Evolutionary conservation across 2,888 invertebrate genomes (phyloP), one percentile per base, ranked within the genome.

Genomic region (Piscicola geometra): DNA sequence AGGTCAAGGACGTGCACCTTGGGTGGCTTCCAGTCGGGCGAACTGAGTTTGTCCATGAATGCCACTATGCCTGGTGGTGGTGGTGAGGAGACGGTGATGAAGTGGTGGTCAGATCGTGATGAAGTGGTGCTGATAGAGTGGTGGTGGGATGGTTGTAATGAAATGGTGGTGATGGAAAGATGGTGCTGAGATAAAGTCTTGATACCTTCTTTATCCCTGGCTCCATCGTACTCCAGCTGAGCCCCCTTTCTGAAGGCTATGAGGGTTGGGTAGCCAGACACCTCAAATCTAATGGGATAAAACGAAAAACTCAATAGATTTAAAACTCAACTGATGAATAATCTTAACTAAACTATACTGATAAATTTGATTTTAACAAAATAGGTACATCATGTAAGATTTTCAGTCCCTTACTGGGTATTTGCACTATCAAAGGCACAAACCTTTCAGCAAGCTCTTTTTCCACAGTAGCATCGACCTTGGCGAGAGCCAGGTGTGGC

Each of bases 1-100:
- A 89, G 82, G 36, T 85, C 84, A 72, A 88, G 81, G 18, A 88
- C 88, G 73, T 84, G 84, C 64, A 86, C 85, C 69, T 87, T 86
- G n/a, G 88, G 88, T 15, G 89, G 88, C 79, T 86, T 86, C 86
- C 88, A 89, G 79, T 86, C 85, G 15, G 88, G 88, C 79, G 87
- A 86, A 18, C 86, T 84, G 76, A 85, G 81, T 76, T 85, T 83
- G 78, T 83, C 83, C 85, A 89, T 86, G 83, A 87, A 88, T 0
- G 85, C 82, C 41, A 88, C 85, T 78, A 89, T 76, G 36, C 76
- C 76, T 78, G 71, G 5, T 36, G 36, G 21, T 33, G 33, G 28
- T 36, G 1, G 21, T 25, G 9, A 32, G 21, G 30, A 70, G 35
- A 69, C 32, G 18, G 25, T 32, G 30, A 66, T 1, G 25, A 64